Percentiles rank a stretch among this genome's conserved stretches.
Evolutionary conservation across 2,113 vertebrate species (phyloP).

Genomic region (Entomyzon cyanotis): DNA sequence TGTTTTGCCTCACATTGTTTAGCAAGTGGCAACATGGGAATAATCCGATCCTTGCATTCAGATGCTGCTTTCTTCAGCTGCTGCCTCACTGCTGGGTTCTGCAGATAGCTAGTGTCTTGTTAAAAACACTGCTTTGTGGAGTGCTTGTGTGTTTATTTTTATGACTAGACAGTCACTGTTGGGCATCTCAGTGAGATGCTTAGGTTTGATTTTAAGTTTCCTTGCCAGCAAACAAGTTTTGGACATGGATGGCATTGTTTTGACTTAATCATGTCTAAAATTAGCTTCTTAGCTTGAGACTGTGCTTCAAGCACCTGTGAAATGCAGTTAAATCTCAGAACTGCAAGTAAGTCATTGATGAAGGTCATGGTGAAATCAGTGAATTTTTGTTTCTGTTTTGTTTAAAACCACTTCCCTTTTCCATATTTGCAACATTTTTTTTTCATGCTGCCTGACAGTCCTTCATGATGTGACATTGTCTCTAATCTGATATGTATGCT

Average conservation of each 20-base stretch:
- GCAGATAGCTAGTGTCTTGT: not conserved
- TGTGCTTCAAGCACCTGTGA: not conserved
- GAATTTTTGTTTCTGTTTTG: not conserved
- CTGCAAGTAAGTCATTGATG: not conserved
- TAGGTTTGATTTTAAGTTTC: not conserved
- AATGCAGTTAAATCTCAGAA: not conserved
- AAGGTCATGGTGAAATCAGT: not conserved
- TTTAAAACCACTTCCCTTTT: not conserved
- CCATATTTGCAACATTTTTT: not conserved
- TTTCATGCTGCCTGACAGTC: not conserved
- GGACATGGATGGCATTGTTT: not conserved
- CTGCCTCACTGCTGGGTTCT: not conserved
- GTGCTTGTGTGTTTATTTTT: not conserved
- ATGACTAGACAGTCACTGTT: not conserved
- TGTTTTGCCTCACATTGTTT: not conserved
- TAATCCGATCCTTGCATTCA: not conserved
- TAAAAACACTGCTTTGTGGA: not conserved
- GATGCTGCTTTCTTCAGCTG: not conserved
- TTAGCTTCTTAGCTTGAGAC: not conserved
- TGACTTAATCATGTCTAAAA: not conserved
- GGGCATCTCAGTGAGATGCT: not conserved
- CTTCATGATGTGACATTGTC: not conserved
- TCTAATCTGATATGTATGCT: not conserved
- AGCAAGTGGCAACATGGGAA: not conserved
- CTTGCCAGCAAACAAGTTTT: not conserved